Evolutionary conservation across 1,140 invertebrate genomes (phyloP).

Genomic region (Andricus grossulariae): DNA sequence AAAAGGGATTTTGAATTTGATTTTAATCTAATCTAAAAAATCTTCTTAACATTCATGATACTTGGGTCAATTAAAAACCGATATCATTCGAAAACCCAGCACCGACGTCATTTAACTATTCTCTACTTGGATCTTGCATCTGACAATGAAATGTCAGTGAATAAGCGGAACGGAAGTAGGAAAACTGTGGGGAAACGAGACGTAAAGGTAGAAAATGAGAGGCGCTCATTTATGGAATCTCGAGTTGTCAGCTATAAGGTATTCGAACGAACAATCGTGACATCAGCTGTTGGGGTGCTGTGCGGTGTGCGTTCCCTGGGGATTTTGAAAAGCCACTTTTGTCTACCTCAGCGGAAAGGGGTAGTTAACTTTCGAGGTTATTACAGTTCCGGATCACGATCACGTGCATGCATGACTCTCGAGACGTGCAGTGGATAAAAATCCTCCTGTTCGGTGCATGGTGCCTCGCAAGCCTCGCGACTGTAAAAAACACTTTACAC

Average conservation of each 20-base stretch:
- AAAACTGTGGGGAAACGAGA: not conserved
- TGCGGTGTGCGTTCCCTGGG: not conserved
- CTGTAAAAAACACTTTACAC: constrained; percentile 31
- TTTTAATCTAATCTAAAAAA: too few relatives aligned
- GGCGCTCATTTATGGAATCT: constrained; percentile 6
- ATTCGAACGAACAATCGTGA: constrained; percentile 9
- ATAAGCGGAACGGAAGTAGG: not conserved
- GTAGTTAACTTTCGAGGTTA: constrained; percentile 16
- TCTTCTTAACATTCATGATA: too few relatives aligned
- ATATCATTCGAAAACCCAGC: too few relatives aligned
- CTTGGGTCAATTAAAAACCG: too few relatives aligned
- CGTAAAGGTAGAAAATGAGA: not conserved
- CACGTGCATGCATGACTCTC: constrained; percentile 24
- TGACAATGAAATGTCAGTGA: too few relatives aligned
- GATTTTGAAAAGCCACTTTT: constrained; percentile 21
- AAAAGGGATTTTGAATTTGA: too few relatives aligned
- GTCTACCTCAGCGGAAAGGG: constrained; percentile 27
- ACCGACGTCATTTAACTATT: too few relatives aligned
- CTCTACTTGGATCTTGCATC: too few relatives aligned
- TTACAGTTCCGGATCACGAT: constrained; percentile 30
- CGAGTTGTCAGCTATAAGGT: constrained; percentile 9
- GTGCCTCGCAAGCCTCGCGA: constrained; percentile 1
- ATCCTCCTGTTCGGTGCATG: constrained; percentile 5
- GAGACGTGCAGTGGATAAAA: constrained; percentile 26
- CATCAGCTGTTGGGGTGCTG: constrained; percentile 12